phyloP scores from a whole-genome alignment of 2,888 invertebrate species.

The Ectemnius continuus region DNA sequence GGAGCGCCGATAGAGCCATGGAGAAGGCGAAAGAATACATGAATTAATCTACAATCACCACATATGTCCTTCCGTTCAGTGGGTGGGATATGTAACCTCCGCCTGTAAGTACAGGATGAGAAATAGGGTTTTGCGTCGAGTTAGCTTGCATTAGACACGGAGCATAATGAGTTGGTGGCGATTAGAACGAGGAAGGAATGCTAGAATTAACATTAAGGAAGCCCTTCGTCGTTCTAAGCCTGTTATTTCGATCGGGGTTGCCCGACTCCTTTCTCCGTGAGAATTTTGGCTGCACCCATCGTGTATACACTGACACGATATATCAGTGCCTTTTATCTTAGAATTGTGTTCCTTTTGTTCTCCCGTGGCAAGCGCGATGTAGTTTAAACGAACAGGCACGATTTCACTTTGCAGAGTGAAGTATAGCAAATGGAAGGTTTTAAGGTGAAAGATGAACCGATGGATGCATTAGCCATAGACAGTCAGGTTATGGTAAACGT shows the following conservation, averaged over 20 bases:
- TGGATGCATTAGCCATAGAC: conserved; percentile 70
- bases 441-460: conserved; percentile 69
- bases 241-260: conserved; percentile 53
- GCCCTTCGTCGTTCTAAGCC: neutral
- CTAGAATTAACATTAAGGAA: neutral
- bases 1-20: neutral
- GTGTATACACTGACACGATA: conserved; percentile 27
- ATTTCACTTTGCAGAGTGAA: conserved; percentile 58
- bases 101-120: conserved; percentile 49
- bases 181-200: conserved; percentile 8
- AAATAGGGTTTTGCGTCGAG: conserved; percentile 11
- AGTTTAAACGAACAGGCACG: conserved; percentile 33
- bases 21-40: conserved; percentile 7
- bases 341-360: conserved; percentile 27
- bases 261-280: conserved; percentile 19
- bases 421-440: conserved; percentile 67
- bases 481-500: conserved; percentile 74
- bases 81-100: conserved; percentile 54
- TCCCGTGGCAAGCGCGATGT: conserved; percentile 13
- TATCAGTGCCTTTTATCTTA: conserved; percentile 27
- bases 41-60: conserved; percentile 22
- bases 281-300: conserved; percentile 47
- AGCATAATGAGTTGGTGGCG: conserved; percentile 21
- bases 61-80: conserved; percentile 38
- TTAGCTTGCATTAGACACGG: conserved; percentile 5